A percentile compares a stretch with the other conserved stretches of the same genome.
These are phyloP conservation scores for Dolichopus griseipennis DNA, from an alignment of 2,888 invertebrate genomes.

Conservation along the genomic window DNA sequence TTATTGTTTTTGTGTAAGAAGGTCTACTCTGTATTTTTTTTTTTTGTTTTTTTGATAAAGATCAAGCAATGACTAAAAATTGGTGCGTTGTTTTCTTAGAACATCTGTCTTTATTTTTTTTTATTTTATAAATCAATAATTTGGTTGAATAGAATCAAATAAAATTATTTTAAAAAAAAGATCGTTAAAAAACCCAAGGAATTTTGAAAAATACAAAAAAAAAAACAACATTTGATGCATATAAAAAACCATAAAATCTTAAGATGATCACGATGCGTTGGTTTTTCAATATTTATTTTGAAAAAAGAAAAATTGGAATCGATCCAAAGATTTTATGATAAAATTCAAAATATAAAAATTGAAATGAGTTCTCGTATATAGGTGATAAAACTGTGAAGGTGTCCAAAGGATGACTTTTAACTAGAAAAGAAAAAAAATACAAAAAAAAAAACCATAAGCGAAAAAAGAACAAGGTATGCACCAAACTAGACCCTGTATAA, in stretches of 20 bases:
- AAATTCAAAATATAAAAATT: too few species aligned
- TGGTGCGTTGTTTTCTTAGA: not conserved
- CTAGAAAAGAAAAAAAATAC: not conserved
- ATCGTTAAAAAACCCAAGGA: too few species aligned
- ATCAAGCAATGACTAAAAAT: not conserved
- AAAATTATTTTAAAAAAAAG: too few species aligned
- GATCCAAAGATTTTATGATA: too few species aligned
- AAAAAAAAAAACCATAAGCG: not conserved
- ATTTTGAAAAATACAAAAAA: not conserved
- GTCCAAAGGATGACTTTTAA: not conserved
- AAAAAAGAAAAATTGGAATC: too few species aligned
- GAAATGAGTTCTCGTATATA: not conserved
- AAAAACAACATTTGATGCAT: not conserved
- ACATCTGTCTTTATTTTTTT: not conserved
- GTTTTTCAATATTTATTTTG: too few species aligned
- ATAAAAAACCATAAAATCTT: not conserved
- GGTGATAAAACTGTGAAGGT: constrained; percentile 4
- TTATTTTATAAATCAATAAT: not conserved
- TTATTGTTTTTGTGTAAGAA: not conserved
- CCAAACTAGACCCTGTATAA: too few species aligned
- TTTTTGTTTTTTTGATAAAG: not conserved
- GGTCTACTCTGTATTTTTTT: not conserved
- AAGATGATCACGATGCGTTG: not conserved
- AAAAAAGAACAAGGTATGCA: too few species aligned
- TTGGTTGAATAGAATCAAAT: not conserved